These are phyloP conservation scores for Ennomos erosarius DNA, from an alignment of 2,888 invertebrate genomes.

Conservation along the genomic window DNA sequence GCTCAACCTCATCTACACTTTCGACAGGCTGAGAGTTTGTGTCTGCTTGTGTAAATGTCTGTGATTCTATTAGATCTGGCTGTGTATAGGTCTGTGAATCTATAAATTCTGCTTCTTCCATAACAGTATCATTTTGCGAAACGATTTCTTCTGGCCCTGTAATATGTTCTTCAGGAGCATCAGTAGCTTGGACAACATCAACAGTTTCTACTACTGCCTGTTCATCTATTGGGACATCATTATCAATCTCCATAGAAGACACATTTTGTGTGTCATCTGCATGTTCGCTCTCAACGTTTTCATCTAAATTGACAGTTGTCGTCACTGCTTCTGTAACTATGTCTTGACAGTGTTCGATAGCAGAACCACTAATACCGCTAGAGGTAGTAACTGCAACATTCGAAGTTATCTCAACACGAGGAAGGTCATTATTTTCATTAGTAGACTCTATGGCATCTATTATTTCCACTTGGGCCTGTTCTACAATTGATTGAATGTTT, in stretches of 20 bases:
- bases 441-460: constrained; percentile 36
- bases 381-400: constrained; percentile 36
- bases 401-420: constrained; percentile 51
- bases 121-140: constrained; percentile 13
- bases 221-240: constrained; percentile 23
- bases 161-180: constrained; percentile 21
- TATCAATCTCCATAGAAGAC: constrained; percentile 10
- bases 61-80: constrained; percentile 38
- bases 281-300: constrained; percentile 5
- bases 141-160: constrained; percentile 24
- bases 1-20: constrained; percentile 13
- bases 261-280: constrained; percentile 7
- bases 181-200: constrained; percentile 17
- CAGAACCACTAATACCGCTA: constrained; percentile 3
- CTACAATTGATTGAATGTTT: constrained; percentile 43
- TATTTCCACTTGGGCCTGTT: constrained; percentile 39
- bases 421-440: constrained; percentile 49
- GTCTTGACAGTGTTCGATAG: constrained; percentile 14
- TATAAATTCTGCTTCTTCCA: constrained; percentile 24
- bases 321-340: constrained; percentile 14
- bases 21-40: constrained; percentile 13
- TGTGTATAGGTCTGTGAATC: constrained; percentile 45
- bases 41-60: constrained; percentile 39
- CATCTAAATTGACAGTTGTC: constrained; percentile 2
- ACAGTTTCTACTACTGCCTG: constrained; percentile 23